A percentile compares a stretch with the other conserved stretches of the same genome.
These are phyloP conservation scores for Entosphenus tridentatus DNA, from an alignment of 2,113 vertebrate genomes.

Conservation along the genomic window DNA sequence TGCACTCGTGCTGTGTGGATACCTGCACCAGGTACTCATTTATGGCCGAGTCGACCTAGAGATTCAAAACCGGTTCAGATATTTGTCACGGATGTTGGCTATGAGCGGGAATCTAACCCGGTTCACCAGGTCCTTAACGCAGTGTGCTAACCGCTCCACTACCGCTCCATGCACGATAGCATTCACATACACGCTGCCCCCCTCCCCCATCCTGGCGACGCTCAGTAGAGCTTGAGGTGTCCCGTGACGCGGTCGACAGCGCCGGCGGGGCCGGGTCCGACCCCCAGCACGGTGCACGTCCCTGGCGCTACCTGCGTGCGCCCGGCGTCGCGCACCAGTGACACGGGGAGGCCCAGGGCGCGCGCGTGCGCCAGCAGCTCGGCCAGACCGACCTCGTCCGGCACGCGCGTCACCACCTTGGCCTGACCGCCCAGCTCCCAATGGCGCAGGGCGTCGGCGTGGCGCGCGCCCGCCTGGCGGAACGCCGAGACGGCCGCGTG, in stretches of 20 bases:
- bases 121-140: too few species aligned
- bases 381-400: not conserved
- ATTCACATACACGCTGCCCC: not conserved
- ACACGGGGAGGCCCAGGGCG: not conserved
- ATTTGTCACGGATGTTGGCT: too few species aligned
- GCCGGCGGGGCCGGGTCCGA: not conserved
- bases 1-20: too few species aligned
- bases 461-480: not conserved
- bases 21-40: too few species aligned
- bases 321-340: not conserved
- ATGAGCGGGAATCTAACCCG: too few species aligned
- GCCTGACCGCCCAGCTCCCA: not conserved
- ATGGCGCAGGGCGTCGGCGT: not conserved
- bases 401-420: not conserved
- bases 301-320: slow-evolving; percentile 1
- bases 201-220: not conserved
- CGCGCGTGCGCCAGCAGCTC: not conserved
- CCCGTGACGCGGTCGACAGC: not conserved
- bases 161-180: too few species aligned
- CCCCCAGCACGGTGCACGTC: not conserved
- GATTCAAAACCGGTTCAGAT: too few species aligned
- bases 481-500: not conserved
- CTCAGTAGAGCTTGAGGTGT: not conserved
- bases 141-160: too few species aligned
- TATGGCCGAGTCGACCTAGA: too few species aligned